Evolutionary conservation across 2,113 vertebrate species (phyloP).

Genomic region (Strix aluco): DNA sequence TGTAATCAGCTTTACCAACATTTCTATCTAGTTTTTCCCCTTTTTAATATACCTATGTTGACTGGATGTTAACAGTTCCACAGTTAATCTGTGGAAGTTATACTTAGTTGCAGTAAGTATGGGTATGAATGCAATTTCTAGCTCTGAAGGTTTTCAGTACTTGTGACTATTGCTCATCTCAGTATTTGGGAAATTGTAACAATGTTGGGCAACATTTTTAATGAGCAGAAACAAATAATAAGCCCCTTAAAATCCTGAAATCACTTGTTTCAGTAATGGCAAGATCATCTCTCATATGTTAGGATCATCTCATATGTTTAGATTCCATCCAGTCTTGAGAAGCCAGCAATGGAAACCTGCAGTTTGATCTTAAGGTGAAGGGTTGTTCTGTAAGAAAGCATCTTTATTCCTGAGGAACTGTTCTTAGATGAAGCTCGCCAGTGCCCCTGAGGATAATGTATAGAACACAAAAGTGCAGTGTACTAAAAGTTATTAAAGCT

Average conservation of each 20-base stretch:
- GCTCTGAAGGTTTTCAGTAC: background rate
- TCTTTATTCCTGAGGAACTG: background rate
- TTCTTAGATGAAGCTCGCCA: background rate
- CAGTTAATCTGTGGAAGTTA: background rate
- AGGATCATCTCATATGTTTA: background rate
- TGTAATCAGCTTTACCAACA: background rate
- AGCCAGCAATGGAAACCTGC: background rate
- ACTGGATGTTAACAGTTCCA: background rate
- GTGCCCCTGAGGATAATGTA: background rate
- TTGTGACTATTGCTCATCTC: background rate
- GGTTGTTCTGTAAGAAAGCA: background rate
- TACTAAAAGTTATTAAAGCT: background rate
- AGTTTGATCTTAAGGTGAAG: background rate
- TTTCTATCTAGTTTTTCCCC: fast-evolving
- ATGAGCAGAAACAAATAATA: background rate
- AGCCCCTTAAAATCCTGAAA: background rate
- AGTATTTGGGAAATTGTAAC: background rate
- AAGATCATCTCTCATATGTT: background rate
- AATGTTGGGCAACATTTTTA: background rate
- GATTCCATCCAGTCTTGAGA: background rate
- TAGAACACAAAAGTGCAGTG: background rate
- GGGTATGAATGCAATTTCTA: background rate
- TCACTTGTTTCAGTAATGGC: background rate
- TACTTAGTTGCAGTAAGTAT: background rate
- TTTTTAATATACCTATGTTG: background rate